Evolutionary conservation across 2,888 invertebrate species (phyloP), one percentile per base, ranked within the genome.

Genomic region (Axea sp.): DNA sequence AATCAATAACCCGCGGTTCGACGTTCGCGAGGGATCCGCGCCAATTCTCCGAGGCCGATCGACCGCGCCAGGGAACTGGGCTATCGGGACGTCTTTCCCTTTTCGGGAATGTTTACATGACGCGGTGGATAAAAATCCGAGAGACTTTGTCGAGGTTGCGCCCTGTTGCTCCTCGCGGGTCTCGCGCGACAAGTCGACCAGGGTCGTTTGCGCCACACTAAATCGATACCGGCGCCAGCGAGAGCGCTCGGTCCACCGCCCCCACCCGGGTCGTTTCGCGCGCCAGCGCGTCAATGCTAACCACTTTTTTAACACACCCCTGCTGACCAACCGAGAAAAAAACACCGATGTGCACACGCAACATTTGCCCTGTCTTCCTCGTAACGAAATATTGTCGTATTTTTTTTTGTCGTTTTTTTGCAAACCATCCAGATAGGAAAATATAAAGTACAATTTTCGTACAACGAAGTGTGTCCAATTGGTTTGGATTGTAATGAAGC

Each of bases 181-280:
- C 9, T 17, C 24, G 35, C 11, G 26, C 17, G n/a, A 26, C 24
- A 37, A 5, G 37, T 19, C 3, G 19, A 2, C 4, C 19, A 19
- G 28, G 15, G 8, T 39, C 39, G 28, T 55, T 55, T 14, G 31
- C 19, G 55, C 53, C 28, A 39, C 37, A 53, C 53, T 53, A 39
- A 60, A 60, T 60, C 59, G 60, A 60, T 60, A 60, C 49, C 60
- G 57, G 60, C 41, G 37, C 31, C 31, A 9, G 24, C 39, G 30
- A 9, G 43, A 51, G 33, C 43, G 15, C 28, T 43, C 8, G 15
- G 26, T 9, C 30, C 28, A 8, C 30, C 30, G 6, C 30, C 14
- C 37, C 37, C 19, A 14, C 37, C 19, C 9, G 35, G 12, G 12
- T 6, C 4, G 31, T n/a, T 33, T 49, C 35, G 22, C 37, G 35